These are phyloP conservation scores for Trachelus stipa DNA, from an alignment of 2,888 invertebrate genomes.

Conservation along the genomic window DNA sequence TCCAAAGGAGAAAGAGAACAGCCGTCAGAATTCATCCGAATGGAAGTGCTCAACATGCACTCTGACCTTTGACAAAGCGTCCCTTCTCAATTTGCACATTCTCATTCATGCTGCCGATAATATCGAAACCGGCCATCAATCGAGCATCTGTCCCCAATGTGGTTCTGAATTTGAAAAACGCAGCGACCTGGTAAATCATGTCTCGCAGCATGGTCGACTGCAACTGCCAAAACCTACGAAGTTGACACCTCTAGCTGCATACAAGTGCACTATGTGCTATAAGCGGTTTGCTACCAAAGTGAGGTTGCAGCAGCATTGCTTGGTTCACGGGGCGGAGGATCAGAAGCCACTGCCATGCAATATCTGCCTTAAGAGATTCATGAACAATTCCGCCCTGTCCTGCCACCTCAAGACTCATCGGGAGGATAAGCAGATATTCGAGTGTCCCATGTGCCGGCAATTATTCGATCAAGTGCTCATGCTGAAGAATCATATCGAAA, in stretches of 20 bases:
- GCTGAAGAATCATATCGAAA: slow-evolving; percentile 76
- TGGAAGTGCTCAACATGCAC: slow-evolving; percentile 64
- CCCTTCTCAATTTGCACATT: slow-evolving; percentile 69
- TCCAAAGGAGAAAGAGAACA: slow-evolving; percentile 56
- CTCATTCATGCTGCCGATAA: slow-evolving; percentile 67
- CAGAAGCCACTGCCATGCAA: slow-evolving; percentile 78
- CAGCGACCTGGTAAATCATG: slow-evolving; percentile 67
- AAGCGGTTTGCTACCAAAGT: slow-evolving; percentile 75
- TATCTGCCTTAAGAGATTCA: slow-evolving; percentile 75
- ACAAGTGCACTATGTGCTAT: slow-evolving; percentile 75
- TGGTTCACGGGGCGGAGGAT: slow-evolving; percentile 76
- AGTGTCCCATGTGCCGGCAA: slow-evolving; percentile 80
- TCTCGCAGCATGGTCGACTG: slow-evolving; percentile 64
- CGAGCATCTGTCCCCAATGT: slow-evolving; percentile 55
- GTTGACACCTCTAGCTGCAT: slow-evolving; percentile 55
- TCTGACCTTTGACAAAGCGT: slow-evolving; percentile 64
- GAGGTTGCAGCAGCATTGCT: slow-evolving; percentile 74
- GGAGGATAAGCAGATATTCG: slow-evolving; percentile 73
- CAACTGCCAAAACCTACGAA: slow-evolving; percentile 59
- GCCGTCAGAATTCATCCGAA: slow-evolving; percentile 52
- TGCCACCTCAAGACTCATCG: slow-evolving; percentile 79
- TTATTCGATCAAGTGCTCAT: slow-evolving; percentile 75
- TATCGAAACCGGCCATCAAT: slow-evolving; percentile 42
- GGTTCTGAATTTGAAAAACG: slow-evolving; percentile 51
- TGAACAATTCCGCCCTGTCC: slow-evolving; percentile 78